Conservation (phyloP, 1,140 invertebrate genomes). For the Colletes gigas region DNA sequence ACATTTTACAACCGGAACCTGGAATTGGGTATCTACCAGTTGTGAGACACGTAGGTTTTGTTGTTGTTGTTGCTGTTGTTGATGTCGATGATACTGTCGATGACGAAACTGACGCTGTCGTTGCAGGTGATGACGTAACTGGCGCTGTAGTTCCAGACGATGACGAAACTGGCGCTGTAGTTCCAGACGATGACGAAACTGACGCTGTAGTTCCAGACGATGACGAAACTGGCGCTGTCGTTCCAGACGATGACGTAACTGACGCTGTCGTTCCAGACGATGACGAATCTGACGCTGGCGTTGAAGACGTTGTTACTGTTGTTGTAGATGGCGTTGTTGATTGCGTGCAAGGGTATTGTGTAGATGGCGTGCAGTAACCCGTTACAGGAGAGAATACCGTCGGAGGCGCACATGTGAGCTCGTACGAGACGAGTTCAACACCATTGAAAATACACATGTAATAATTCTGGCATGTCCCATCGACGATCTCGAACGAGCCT, state of each 20-base stretch:
- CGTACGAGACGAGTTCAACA: rapidly evolving
- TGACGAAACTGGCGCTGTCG: not conserved
- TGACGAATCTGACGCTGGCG: not conserved
- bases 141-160: no score
- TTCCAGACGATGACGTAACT: not conserved
- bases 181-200: rapidly evolving
- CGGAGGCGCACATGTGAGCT: not conserved
- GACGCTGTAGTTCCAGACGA: not conserved
- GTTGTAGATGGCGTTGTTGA: slow-evolving; percentile 8
- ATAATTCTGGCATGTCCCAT: slow-evolving; percentile 42
- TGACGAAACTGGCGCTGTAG: not conserved
- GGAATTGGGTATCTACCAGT: slow-evolving; percentile 18
- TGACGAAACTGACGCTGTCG: not conserved
- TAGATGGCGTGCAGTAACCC: not conserved
- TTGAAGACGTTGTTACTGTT: not conserved
- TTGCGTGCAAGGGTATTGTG: not conserved
- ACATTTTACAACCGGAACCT: slow-evolving; percentile 16
- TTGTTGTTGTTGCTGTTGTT: not conserved
- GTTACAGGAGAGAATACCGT: not conserved
- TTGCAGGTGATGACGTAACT: no score
- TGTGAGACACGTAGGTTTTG: not conserved
- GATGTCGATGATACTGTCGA: no score
- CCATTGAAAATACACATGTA: slow-evolving; percentile 18
- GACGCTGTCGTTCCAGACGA: not conserved
- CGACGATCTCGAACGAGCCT: not conserved